phyloP scores from a whole-genome alignment of 1,140 invertebrate genomes.

The Thalassaphorura encarpata region DNA sequence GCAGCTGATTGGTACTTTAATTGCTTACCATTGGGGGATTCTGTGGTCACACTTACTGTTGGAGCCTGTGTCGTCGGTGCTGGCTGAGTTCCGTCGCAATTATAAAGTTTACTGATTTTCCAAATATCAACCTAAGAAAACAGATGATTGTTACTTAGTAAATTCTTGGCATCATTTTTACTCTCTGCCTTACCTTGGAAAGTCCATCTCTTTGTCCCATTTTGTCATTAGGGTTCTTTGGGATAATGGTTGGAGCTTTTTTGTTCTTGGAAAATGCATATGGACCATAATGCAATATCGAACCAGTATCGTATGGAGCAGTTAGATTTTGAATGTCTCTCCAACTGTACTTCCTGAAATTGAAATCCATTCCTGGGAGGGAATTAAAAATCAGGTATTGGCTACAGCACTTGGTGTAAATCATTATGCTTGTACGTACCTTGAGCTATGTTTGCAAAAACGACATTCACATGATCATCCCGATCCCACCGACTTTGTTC shows the following conservation, averaged over 20 bases:
- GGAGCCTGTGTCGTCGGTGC: not conserved
- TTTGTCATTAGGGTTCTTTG: conserved; percentile 36
- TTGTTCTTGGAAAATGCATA: conserved; percentile 45
- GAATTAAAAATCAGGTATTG: too few species aligned
- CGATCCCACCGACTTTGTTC: conserved; percentile 73
- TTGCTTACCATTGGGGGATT: too few species aligned
- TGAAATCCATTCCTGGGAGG: conserved; percentile 37
- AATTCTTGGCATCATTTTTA: not conserved
- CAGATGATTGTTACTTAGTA: not conserved
- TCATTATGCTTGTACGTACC: conserved; percentile 39
- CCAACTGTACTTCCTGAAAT: conserved; percentile 41
- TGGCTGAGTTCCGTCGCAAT: conserved; percentile 19
- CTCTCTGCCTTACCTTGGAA: conserved; percentile 28
- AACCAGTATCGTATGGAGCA: conserved; percentile 44
- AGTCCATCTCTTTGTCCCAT: conserved; percentile 44
- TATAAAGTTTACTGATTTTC: conserved; percentile 33
- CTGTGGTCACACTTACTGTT: too few species aligned
- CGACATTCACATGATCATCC: conserved; percentile 59
- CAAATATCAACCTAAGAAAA: conserved; percentile 27
- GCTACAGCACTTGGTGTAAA: too few species aligned
- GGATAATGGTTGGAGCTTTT: conserved; percentile 43
- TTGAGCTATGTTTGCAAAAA: conserved; percentile 59
- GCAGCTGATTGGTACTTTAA: conserved; percentile 28
- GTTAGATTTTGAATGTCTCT: conserved; percentile 38
- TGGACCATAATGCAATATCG: conserved; percentile 47